phyloP scores from a whole-genome alignment of 2,888 invertebrate genomes.

The Hipparchia sbordonii region DNA sequence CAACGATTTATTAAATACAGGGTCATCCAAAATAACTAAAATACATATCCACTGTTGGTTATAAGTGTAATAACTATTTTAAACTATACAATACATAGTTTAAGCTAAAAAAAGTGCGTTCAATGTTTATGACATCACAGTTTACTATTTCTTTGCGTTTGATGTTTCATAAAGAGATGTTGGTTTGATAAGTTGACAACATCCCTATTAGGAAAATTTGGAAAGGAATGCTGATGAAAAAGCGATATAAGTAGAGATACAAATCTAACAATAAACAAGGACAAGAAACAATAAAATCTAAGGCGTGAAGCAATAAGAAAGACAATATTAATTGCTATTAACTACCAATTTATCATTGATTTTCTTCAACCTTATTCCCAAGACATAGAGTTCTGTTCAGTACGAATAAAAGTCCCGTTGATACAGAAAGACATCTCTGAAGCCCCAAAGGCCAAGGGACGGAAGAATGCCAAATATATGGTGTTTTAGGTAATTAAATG shows the following conservation, averaged over 20 bases:
- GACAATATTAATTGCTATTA: constrained; percentile 73
- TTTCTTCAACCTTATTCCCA: constrained; percentile 40
- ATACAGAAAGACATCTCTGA: constrained; percentile 44
- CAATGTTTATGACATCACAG: too few relatives aligned
- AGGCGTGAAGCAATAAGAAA: constrained; percentile 81
- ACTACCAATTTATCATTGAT: constrained; percentile 40
- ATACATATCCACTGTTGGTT: too few relatives aligned
- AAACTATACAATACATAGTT: too few relatives aligned
- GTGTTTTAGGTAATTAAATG: constrained; percentile 83
- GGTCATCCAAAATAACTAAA: too few relatives aligned
- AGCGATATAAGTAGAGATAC: background rate
- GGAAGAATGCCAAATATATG: constrained; percentile 81
- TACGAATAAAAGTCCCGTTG: constrained; percentile 9
- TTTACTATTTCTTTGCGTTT: too few relatives aligned
- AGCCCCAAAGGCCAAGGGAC: constrained; percentile 59
- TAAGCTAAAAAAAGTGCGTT: too few relatives aligned
- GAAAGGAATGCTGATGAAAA: too few relatives aligned
- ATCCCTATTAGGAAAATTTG: too few relatives aligned
- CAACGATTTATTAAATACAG: too few relatives aligned
- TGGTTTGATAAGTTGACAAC: too few relatives aligned
- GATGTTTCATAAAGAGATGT: too few relatives aligned
- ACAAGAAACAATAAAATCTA: constrained; percentile 74
- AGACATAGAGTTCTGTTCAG: constrained; percentile 42
- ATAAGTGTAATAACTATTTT: too few relatives aligned
- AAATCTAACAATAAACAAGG: constrained; percentile 44